A percentile compares a stretch with the other conserved stretches of the same genome.
Conservation (phyloP, 2,888 invertebrate species). For the Pemphredon lugubris region DNA sequence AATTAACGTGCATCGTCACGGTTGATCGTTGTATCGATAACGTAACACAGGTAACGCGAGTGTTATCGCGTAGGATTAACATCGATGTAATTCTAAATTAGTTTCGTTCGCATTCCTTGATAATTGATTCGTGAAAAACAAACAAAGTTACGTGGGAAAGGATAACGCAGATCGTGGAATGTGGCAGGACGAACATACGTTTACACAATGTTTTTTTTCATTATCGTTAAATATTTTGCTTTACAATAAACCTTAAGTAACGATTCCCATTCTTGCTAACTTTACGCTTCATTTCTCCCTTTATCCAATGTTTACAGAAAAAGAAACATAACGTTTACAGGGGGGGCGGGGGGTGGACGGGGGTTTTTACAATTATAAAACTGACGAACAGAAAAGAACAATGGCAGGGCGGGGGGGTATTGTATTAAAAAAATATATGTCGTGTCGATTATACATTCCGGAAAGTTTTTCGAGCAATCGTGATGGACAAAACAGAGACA, state of each 20-base stretch:
- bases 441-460: not conserved
- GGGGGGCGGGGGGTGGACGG: too few species aligned
- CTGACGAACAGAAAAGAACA: slow-evolving; percentile 13
- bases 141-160: not conserved
- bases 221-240: slow-evolving; percentile 63
- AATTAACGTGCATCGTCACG: not conserved
- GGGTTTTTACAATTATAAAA: slow-evolving; percentile 26
- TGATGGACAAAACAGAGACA: slow-evolving; percentile 28
- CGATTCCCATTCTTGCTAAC: slow-evolving; percentile 47
- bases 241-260: slow-evolving; percentile 70
- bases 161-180: slow-evolving; percentile 12
- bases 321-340: not conserved
- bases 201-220: slow-evolving; percentile 44
- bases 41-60: not conserved
- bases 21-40: not conserved
- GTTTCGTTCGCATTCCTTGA: not conserved
- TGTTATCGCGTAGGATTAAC: too few species aligned
- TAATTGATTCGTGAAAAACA: not conserved
- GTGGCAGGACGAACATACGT: slow-evolving; percentile 59
- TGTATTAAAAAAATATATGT: not conserved
- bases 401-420: slow-evolving; percentile 20
- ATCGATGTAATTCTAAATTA: too few species aligned
- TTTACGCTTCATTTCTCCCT: slow-evolving; percentile 39
- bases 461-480: slow-evolving; percentile 1
- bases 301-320: slow-evolving; percentile 33